phyloP scores from a whole-genome alignment of 1,140 invertebrate genomes.

The Pseudobourletiella spinata region DNA sequence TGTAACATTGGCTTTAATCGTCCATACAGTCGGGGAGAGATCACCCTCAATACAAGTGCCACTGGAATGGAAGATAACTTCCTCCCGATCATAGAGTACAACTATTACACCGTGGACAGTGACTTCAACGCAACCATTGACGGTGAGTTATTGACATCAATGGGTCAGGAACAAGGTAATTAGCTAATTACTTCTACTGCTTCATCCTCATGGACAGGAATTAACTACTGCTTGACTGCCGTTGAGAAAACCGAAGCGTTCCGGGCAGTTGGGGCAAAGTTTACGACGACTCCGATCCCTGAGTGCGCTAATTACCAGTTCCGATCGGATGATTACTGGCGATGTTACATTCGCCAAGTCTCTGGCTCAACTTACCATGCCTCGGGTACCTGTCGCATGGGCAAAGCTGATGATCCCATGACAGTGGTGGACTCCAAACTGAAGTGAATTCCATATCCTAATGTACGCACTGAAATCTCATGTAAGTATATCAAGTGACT shows the following conservation, averaged over 20 bases:
- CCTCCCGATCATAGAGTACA: neutral
- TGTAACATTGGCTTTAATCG: neutral
- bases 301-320: constrained; percentile 2
- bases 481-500: no score
- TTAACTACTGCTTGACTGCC: neutral
- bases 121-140: neutral
- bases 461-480: no score
- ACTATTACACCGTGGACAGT: neutral
- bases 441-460: no score
- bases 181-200: no score
- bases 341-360: constrained; percentile 4
- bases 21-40: neutral
- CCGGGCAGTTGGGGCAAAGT: neutral
- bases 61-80: neutral
- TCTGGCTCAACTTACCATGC: constrained; percentile 25
- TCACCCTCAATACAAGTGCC: neutral
- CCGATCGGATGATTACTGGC: constrained; percentile 8
- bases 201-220: neutral
- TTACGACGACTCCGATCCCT: constrained; percentile 1
- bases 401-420: neutral
- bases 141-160: no score
- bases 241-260: neutral
- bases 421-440: neutral
- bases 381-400: constrained; percentile 24
- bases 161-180: no score